Percentiles rank a stretch among this genome's conserved stretches.
These are phyloP conservation scores for Pygocentrus nattereri DNA, from an alignment of 2,797 vertebrate genomes.

Conservation along the genomic window DNA sequence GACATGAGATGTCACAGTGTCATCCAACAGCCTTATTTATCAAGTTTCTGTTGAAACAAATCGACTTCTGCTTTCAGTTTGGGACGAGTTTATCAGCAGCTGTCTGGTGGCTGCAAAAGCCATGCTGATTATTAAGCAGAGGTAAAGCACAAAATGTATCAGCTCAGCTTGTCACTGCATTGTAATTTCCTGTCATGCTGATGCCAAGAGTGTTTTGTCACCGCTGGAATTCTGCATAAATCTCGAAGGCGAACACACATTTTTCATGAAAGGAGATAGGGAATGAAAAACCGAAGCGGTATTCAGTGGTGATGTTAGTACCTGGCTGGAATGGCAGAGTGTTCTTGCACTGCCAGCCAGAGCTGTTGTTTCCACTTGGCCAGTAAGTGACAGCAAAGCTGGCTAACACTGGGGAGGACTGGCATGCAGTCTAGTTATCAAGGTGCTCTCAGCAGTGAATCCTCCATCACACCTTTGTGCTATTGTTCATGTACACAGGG, in stretches of 20 bases:
- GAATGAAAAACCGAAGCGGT: background rate
- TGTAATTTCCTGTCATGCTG: conserved; percentile 42
- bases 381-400: conserved; percentile 22
- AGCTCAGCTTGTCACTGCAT: conserved; percentile 34
- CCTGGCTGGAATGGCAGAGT: background rate
- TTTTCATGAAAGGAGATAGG: conserved; percentile 10
- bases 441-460: conserved; percentile 16
- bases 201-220: conserved; percentile 40
- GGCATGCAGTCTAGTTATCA: conserved; percentile 20
- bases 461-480: conserved; percentile 29
- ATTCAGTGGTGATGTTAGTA: conserved; percentile 14
- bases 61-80: conserved; percentile 36
- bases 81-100: conserved; percentile 36
- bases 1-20: conserved; percentile 29
- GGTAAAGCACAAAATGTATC: conserved; percentile 40
- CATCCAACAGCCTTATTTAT: conserved; percentile 18
- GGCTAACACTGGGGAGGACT: conserved; percentile 15
- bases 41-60: conserved; percentile 42
- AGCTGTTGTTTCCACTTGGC: conserved; percentile 25
- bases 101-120: conserved; percentile 24
- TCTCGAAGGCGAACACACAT: conserved; percentile 19
- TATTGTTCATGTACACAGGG: conserved; percentile 26
- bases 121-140: conserved; percentile 32
- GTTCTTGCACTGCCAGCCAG: background rate
- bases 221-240: conserved; percentile 35